Conservation (phyloP, 2,797 vertebrate species). For the Leptodactylus fallax region DNA sequence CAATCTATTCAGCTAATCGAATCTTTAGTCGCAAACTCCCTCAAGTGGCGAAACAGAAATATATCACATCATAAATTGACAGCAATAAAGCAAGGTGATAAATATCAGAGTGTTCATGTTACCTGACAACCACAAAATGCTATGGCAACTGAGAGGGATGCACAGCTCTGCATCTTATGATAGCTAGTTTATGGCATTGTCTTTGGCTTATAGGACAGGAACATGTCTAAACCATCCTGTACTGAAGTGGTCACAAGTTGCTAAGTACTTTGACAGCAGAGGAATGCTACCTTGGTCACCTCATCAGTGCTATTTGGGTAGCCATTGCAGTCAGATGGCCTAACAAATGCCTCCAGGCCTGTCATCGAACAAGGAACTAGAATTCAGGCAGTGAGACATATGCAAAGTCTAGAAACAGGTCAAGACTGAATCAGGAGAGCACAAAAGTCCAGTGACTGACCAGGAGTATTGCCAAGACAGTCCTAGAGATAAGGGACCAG, state of each 20-base stretch:
- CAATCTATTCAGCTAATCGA: conserved; percentile 39
- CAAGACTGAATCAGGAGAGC: no score
- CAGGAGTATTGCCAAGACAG: no score
- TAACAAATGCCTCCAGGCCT: no score
- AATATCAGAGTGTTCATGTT: neutral
- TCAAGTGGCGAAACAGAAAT: conserved; percentile 38
- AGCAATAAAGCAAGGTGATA: neutral
- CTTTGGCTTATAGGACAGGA: neutral
- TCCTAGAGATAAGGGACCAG: no score
- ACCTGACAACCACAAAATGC: neutral
- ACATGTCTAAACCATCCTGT: neutral
- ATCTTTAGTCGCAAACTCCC: conserved; percentile 30
- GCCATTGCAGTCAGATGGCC: no score
- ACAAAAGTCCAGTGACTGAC: no score
- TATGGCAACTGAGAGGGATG: neutral
- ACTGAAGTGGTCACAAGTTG: neutral
- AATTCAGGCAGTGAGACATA: no score
- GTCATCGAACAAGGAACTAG: no score
- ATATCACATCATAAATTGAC: conserved; percentile 5
- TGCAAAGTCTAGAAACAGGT: no score
- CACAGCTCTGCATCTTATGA: neutral
- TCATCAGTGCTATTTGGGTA: no score
- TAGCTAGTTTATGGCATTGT: neutral
- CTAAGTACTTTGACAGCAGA: neutral
- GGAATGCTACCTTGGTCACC: no score